Percentiles rank a stretch among this genome's conserved stretches.
Conservation (phyloP, 2,888 invertebrate genomes). For the Ametastegia equiseti region DNA sequence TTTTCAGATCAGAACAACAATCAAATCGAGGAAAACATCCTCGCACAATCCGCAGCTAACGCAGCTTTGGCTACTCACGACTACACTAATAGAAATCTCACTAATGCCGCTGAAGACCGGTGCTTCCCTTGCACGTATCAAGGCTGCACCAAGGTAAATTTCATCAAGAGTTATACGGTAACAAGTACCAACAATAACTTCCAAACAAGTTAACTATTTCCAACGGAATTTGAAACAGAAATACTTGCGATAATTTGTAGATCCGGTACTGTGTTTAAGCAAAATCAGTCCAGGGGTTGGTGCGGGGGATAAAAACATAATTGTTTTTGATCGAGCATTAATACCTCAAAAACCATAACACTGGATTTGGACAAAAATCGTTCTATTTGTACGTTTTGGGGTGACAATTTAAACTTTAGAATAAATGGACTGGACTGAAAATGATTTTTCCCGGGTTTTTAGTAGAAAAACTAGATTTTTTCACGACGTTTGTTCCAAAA, state of each 20-base stretch:
- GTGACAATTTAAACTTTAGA: no score
- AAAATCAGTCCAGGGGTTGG: background rate
- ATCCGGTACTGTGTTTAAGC: background rate
- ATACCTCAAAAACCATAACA: no score
- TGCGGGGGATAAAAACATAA: background rate
- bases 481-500: no score
- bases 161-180: background rate
- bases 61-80: constrained; percentile 74
- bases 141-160: constrained; percentile 71
- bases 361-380: no score
- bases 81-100: constrained; percentile 72
- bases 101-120: constrained; percentile 70
- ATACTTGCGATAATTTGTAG: no score
- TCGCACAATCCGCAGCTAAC: constrained; percentile 67
- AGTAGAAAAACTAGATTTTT: no score
- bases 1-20: constrained; percentile 67
- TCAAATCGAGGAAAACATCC: constrained; percentile 63
- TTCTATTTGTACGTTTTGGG: no score
- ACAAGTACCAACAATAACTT: background rate
- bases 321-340: no score
- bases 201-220: background rate
- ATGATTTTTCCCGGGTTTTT: no score
- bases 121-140: constrained; percentile 74
- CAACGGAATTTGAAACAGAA: background rate
- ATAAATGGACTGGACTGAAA: no score